Evolutionary conservation across 2,888 invertebrate genomes (phyloP).

Genomic region (Eudasyphora cyanicolor): DNA sequence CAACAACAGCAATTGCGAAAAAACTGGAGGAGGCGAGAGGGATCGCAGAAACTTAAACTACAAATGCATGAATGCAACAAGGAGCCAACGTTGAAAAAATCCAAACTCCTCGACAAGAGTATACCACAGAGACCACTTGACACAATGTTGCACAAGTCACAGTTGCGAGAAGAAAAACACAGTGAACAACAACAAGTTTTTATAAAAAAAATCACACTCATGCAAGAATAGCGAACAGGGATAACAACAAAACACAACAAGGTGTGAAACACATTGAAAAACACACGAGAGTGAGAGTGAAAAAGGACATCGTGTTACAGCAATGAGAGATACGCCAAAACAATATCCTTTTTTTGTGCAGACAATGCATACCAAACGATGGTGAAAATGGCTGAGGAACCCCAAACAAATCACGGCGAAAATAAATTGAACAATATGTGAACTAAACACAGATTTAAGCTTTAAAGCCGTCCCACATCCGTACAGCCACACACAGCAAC

Average conservation of each 20-base stretch:
- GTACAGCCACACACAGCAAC: neutral
- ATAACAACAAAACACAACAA: slow-evolving; percentile 37
- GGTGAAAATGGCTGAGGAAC: slow-evolving; percentile 2
- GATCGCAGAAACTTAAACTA: slow-evolving; percentile 41
- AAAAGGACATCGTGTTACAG: slow-evolving; percentile 47
- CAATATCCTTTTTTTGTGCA: slow-evolving; percentile 19
- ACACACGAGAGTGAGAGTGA: neutral
- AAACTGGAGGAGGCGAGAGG: no score
- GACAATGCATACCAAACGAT: neutral
- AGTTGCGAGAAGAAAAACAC: neutral
- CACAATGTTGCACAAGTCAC: slow-evolving; percentile 61
- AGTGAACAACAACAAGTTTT: neutral
- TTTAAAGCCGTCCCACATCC: slow-evolving; percentile 39
- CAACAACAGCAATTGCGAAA: slow-evolving; percentile 9
- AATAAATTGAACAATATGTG: slow-evolving; percentile 52
- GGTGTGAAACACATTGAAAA: slow-evolving; percentile 41
- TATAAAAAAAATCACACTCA: slow-evolving; percentile 6
- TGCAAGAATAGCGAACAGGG: slow-evolving; percentile 3
- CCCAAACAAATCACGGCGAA: slow-evolving; percentile 58
- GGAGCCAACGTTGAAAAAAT: neutral
- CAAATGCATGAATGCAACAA: slow-evolving; percentile 58
- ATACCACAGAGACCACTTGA: slow-evolving; percentile 61
- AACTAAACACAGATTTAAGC: slow-evolving; percentile 52
- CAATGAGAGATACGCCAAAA: slow-evolving; percentile 19
- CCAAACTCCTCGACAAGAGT: slow-evolving; percentile 3